Conservation (phyloP, 2,113 vertebrate genomes). For the Brachirus orientalis region DNA sequence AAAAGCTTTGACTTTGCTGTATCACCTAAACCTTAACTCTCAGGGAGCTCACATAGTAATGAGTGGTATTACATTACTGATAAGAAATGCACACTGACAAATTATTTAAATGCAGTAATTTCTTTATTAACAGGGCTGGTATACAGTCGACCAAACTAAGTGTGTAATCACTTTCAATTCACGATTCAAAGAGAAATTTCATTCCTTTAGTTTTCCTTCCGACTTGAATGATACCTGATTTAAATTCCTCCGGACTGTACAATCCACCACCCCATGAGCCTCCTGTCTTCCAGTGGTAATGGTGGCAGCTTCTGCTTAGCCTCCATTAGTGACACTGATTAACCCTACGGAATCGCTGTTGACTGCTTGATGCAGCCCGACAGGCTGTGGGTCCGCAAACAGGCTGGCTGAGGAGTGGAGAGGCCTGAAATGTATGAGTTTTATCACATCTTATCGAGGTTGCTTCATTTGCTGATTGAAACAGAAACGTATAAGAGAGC, state of each 20-base stretch:
- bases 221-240: constrained; percentile 41
- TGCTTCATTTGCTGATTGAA: constrained; percentile 71
- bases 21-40: no score
- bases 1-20: no score
- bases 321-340: constrained; percentile 79
- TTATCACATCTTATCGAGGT: constrained; percentile 65
- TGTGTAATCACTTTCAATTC: constrained; percentile 6
- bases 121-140: no score
- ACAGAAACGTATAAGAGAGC: constrained; percentile 23
- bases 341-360: constrained; percentile 66
- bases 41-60: no score
- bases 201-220: constrained; percentile 24
- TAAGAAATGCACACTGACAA: no score
- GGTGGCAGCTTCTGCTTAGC: constrained; percentile 37
- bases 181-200: constrained; percentile 13
- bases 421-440: constrained; percentile 67
- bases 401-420: constrained; percentile 33
- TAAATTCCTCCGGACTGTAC: constrained; percentile 64
- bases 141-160: no score
- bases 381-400: constrained; percentile 48
- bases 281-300: constrained; percentile 56
- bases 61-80: no score
- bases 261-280: constrained; percentile 49
- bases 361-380: constrained; percentile 58
- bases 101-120: no score